Base-by-base conservation (phyloP, 2,888 invertebrate species). In the Pyrochroa serraticornis region DNA sequence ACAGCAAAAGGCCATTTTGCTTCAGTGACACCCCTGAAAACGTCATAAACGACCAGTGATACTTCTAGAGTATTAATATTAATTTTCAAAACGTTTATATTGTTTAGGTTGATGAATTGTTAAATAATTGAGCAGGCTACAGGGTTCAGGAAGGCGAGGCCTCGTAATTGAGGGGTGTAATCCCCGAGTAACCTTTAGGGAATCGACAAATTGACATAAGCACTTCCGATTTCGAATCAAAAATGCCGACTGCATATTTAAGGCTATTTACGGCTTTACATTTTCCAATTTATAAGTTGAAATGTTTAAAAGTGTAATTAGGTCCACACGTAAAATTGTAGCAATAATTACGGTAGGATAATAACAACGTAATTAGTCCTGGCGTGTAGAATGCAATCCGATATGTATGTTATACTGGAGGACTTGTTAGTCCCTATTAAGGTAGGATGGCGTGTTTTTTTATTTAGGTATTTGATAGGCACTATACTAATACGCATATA, bases 401-500 rank as follows among this genome's bases (percentile, higher is more conserved):
- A 13, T 39, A 14, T 13, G 39, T 13, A 3, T 35, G 35, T 30
- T 44, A 44, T 6, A 33, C 5, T 12, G 3, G 12, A 47, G 12
- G 12, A 12, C 50, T 43, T 43, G 43, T 50, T 50, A 42, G 33
- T 22, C 30, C 3, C 5, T 41, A 43, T 36, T 22, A 22, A 2
- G 3, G 22, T 22, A 3, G 22, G 33, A 42, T 50, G 30, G 50
- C 52, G 52, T 52, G 52, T 37, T 31, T 13, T 22, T 22, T 22
- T 22, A 22, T 22, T 22, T 22, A 13, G 7, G 6, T 9, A 44
- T 37, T 44, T 44, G 36, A 50, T 41, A 42, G 30, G 36, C 36
- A 22, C 22, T 22, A 22, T 22, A 22, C 41, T 42, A n/a, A 35
- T 47, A 22, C 41, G 42, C 46, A 39, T 47, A 51, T 51, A 55